Percentiles rank a stretch among this genome's conserved stretches.
Conservation (phyloP, 2,797 vertebrate genomes). For the Enteromius argenteus region DNA sequence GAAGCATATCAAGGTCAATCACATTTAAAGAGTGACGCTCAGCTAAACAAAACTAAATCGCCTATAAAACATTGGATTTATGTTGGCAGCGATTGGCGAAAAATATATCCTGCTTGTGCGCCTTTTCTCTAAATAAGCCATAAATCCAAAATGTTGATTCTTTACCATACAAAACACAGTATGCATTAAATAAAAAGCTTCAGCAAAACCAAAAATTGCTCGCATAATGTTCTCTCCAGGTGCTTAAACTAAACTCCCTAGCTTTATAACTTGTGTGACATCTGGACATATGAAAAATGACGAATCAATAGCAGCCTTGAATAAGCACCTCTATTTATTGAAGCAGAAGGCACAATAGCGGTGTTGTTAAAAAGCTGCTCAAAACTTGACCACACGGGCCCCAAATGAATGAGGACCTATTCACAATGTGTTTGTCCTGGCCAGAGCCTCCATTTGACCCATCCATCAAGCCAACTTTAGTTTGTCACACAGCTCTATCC, state of each 20-base stretch:
- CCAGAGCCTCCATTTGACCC: conserved; percentile 73
- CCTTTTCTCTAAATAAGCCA: conserved; percentile 23
- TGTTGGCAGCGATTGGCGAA: conserved; percentile 11
- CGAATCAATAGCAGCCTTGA: conserved; percentile 79
- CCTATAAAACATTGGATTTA: conserved; percentile 30
- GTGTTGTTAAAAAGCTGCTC: conserved; percentile 78
- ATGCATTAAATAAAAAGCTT: conserved; percentile 6
- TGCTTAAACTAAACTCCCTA: conserved; percentile 39
- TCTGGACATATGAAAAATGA: conserved; percentile 75
- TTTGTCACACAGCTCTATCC: conserved; percentile 61
- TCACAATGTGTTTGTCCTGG: conserved; percentile 74
- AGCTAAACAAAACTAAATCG: conserved; percentile 5
- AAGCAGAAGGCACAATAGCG: conserved; percentile 76
- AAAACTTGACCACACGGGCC: conserved; percentile 67
- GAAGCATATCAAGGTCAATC: conserved; percentile 8
- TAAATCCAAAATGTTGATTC: background rate
- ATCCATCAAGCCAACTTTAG: conserved; percentile 62
- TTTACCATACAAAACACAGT: background rate
- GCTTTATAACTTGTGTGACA: conserved; percentile 57
- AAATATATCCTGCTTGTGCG: conserved; percentile 21
- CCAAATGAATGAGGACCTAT: conserved; percentile 67
- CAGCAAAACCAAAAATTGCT: conserved; percentile 26
- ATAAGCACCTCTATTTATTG: conserved; percentile 81
- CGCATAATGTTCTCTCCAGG: conserved; percentile 34
- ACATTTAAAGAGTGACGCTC: conserved; percentile 1